Base-by-base conservation (phyloP, 2,888 invertebrate genomes). In the Aphrophora alni region DNA sequence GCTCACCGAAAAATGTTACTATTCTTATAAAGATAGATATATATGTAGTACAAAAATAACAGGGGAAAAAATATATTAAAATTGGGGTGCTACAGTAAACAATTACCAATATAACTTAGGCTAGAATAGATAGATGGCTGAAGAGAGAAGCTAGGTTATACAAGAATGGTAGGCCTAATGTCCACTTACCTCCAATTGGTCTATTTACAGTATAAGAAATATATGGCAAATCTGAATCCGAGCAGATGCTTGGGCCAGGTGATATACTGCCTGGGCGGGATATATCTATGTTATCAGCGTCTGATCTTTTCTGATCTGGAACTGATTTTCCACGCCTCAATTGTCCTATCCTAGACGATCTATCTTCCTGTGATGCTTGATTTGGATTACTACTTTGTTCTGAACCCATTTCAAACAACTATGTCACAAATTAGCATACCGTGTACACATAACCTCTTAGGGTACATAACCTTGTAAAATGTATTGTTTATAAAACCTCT, bases 201-300 rank as follows among this genome's bases (percentile, higher is more conserved):
- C 96, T 90, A 87, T 95, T 96, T 0, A 95, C 95, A 0, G 97
- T 97, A 85, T 97, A 97, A 0, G 97, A 97, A 85, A 97, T 95
- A 87, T 97, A 97, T 0, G 97, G 97, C 78, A 97, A 89, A 87
- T 97, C 97, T 0, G 95, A 94, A 87, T 96, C 96, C 0, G 95
- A 95, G 87, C 97, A 97, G 12, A 97, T 93, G 85, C 96, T 97
- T 0, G 96, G 94, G 0, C 96, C 95, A 0, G 97, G 97, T 0
- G 96, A 96, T 5, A 93, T 93, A 83, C 93, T 94, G 3, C 94
- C 92, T 1, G 84, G 84, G 12, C 84, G 81, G 10, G 84, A 83
- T 0, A 80, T 78, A 38, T 86, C 85, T 8, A 83, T 81, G 24
- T 81, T 83, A 73, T 85, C 85, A 25, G 82, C 80, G 21, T 82